Percentiles rank a stretch among this genome's conserved stretches.
phyloP scores from a whole-genome alignment of 2,888 invertebrate species.

The Clusia tigrina region DNA sequence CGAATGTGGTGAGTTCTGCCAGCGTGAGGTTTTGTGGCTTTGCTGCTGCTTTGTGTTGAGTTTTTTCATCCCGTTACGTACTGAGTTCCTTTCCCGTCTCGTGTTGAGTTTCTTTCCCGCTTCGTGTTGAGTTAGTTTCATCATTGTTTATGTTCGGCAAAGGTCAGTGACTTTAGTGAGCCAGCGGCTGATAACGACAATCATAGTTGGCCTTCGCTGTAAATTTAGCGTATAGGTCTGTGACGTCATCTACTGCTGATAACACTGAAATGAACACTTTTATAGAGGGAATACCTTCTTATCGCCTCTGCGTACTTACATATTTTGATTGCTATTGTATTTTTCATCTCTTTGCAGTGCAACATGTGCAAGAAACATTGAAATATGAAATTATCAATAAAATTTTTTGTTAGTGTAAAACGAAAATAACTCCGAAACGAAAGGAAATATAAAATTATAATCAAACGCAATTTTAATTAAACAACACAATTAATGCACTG shows the following conservation, averaged over 20 bases:
- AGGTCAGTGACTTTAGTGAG: background rate
- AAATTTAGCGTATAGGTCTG: too few species aligned
- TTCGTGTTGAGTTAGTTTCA: background rate
- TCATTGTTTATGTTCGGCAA: background rate
- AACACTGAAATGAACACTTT: background rate
- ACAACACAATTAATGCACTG: background rate
- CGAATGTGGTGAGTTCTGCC: too few species aligned
- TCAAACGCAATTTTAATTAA: background rate
- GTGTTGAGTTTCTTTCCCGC: too few species aligned
- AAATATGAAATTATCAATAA: background rate
- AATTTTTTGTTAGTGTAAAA: background rate
- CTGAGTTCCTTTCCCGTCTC: too few species aligned
- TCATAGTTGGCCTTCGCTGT: too few species aligned
- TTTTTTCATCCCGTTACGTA: too few species aligned
- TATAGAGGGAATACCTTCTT: conserved; percentile 4
- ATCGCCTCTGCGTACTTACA: background rate
- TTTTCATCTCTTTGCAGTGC: background rate
- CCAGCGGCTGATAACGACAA: too few species aligned
- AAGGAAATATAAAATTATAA: background rate
- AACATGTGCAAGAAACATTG: background rate
- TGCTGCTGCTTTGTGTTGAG: too few species aligned
- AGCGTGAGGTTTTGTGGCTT: too few species aligned
- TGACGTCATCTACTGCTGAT: background rate
- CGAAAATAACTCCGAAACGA: background rate
- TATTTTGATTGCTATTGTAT: too few species aligned